Conservation (phyloP, 2,113 vertebrate species). For the Benitochromis conjunctus region DNA sequence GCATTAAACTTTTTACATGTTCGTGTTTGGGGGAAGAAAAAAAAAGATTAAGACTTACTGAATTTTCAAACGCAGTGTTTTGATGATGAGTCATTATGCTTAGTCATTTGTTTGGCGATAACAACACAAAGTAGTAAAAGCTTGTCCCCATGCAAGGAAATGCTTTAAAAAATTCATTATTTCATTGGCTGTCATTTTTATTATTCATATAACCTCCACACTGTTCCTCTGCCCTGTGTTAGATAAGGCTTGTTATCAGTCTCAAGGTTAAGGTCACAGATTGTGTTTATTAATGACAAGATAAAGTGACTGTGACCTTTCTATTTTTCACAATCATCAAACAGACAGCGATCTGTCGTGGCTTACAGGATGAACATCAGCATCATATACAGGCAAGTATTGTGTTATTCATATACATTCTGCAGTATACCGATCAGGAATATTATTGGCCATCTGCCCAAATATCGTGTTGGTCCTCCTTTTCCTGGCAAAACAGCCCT, state of each 20-base stretch:
- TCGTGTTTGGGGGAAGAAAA: too few species aligned
- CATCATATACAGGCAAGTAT: not conserved
- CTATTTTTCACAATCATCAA: not conserved
- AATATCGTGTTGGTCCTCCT: not conserved
- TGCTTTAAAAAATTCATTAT: not conserved
- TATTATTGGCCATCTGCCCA: not conserved
- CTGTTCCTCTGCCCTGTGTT: not conserved
- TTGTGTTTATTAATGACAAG: constrained; percentile 4
- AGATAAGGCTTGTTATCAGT: constrained; percentile 17
- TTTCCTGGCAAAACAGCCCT: too few species aligned
- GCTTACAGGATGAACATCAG: not conserved
- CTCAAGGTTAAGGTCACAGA: constrained; percentile 18
- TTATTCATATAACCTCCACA: not conserved
- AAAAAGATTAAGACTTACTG: not conserved
- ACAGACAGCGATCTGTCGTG: not conserved
- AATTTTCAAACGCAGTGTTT: not conserved
- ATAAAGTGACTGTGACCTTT: constrained; percentile 20
- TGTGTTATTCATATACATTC: not conserved
- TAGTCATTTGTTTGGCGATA: not conserved
- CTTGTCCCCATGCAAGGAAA: not conserved
- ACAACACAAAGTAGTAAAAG: not conserved
- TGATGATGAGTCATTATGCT: not conserved
- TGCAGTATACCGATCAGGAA: not conserved
- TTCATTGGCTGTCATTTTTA: not conserved
- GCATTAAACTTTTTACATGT: not conserved